These are phyloP conservation scores for Rhyacichthys aspro DNA, from an alignment of 2,797 vertebrate species.

Conservation along the genomic window DNA sequence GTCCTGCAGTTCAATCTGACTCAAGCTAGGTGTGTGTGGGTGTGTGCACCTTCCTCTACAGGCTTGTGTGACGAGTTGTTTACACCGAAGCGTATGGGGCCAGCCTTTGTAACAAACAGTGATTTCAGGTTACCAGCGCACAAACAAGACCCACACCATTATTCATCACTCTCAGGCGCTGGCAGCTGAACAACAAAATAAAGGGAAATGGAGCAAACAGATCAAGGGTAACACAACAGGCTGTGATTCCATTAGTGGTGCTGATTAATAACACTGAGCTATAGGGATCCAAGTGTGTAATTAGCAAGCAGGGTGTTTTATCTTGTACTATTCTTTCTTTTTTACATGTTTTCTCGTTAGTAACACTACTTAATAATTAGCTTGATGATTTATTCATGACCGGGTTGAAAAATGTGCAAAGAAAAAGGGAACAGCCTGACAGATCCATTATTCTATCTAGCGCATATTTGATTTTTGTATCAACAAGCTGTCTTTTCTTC, in stretches of 20 bases:
- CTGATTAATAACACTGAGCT: conserved; percentile 26
- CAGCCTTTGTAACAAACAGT: conserved; percentile 29
- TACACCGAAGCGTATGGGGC: background rate
- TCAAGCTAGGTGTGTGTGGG: conserved; percentile 3
- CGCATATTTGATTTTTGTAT: background rate
- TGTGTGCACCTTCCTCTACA: background rate
- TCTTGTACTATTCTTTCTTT: background rate
- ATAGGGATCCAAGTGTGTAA: conserved; percentile 21
- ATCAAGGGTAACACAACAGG: conserved; percentile 30
- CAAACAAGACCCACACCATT: conserved; percentile 35
- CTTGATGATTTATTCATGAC: conserved; percentile 29
- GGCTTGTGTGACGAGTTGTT: conserved; percentile 5
- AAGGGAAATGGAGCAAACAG: conserved; percentile 11
- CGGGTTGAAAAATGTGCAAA: conserved; percentile 10
- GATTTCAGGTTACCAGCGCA: conserved; percentile 30
- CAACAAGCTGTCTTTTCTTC: background rate
- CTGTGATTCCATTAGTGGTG: conserved; percentile 41
- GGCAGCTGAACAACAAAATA: conserved; percentile 62
- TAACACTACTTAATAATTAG: conserved; percentile 26
- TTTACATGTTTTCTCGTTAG: conserved; percentile 32
- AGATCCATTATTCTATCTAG: background rate
- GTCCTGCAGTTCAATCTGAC: background rate
- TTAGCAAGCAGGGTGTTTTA: conserved; percentile 6
- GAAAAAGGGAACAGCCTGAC: conserved; percentile 10
- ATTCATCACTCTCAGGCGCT: conserved; percentile 36